These are phyloP conservation scores for Hippocampus kuda DNA, from an alignment of 2,797 vertebrate species.

Conservation along the genomic window DNA sequence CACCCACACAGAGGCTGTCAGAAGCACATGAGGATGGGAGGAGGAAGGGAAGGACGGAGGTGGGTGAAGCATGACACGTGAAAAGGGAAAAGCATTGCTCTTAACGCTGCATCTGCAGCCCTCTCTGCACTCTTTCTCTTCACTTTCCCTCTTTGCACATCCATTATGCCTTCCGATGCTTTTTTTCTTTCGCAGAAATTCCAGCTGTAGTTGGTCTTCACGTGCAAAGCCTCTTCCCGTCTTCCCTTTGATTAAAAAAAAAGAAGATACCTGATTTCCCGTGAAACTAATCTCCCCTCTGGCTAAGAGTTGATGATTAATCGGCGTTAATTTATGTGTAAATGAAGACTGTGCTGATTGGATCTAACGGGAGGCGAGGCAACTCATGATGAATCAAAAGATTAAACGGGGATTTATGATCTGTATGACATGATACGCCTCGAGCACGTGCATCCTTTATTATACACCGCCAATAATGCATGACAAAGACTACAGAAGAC, in stretches of 20 bases:
- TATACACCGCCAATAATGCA: constrained; percentile 19
- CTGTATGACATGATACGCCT: constrained; percentile 16
- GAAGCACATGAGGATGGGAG: constrained; percentile 63
- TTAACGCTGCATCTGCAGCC: constrained; percentile 50
- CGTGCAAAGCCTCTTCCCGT: constrained; percentile 20
- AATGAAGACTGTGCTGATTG: constrained; percentile 45
- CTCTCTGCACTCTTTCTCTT: constrained; percentile 43
- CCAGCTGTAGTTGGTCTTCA: constrained; percentile 13
- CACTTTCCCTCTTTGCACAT: constrained; percentile 20
- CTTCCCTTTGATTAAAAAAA: constrained; percentile 22
- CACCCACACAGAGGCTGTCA: constrained; percentile 71
- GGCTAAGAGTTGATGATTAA: constrained; percentile 37
- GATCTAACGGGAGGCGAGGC: constrained; percentile 27
- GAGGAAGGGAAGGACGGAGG: constrained; percentile 62
- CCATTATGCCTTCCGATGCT: constrained; percentile 13
- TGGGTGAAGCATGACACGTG: constrained; percentile 67
- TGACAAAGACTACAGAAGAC: background rate
- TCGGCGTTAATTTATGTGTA: constrained; percentile 49
- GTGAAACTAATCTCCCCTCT: constrained; percentile 35
- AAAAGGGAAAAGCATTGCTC: constrained; percentile 57
- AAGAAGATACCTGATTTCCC: constrained; percentile 31
- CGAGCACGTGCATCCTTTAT: constrained; percentile 19
- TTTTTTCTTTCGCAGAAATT: constrained; percentile 21
- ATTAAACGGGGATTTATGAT: constrained; percentile 34
- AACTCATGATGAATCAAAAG: constrained; percentile 23